Conservation (phyloP, 2,797 vertebrate species). For the Lacerta bilineata region DNA sequence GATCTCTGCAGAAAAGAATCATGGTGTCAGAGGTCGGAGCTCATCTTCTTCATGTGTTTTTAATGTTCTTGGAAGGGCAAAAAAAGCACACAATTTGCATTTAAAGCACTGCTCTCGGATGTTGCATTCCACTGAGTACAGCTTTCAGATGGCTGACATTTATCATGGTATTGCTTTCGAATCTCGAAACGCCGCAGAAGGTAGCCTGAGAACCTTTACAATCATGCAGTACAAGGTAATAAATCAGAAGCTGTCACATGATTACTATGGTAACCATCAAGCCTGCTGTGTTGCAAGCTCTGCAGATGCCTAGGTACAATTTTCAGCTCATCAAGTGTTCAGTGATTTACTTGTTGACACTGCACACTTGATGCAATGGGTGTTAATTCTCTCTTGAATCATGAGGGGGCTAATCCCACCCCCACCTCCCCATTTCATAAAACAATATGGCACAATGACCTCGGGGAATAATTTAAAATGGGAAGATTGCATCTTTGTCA, state of each 20-base stretch:
- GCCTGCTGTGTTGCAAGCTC: constrained; percentile 71
- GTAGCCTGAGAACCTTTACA: constrained; percentile 76
- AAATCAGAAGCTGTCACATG: constrained; percentile 77
- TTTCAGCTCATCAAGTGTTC: constrained; percentile 81
- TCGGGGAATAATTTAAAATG: constrained; percentile 65
- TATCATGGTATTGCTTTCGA: constrained; percentile 77
- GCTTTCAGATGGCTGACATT: constrained; percentile 77
- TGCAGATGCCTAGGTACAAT: constrained; percentile 78
- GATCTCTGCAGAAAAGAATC: constrained; percentile 73
- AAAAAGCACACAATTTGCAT: constrained; percentile 80
- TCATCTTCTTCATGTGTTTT: constrained; percentile 77
- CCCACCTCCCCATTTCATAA: constrained; percentile 34
- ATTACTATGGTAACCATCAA: constrained; percentile 87
- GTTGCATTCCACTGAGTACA: constrained; percentile 70
- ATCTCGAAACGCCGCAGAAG: constrained; percentile 76
- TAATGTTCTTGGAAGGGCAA: constrained; percentile 78
- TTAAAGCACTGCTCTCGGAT: constrained; percentile 72
- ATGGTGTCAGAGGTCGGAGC: constrained; percentile 78
- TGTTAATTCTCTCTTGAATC: constrained; percentile 84
- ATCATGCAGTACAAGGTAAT: constrained; percentile 73
- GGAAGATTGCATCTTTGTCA: constrained; percentile 68
- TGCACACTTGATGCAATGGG: constrained; percentile 74
- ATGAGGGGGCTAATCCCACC: constrained; percentile 72
- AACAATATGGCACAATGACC: constrained; percentile 32
- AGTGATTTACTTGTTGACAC: constrained; percentile 86